Evolutionary conservation across 2,888 invertebrate genomes (phyloP), one percentile per base, ranked within the genome.

Genomic region (Aphrophora alni): DNA sequence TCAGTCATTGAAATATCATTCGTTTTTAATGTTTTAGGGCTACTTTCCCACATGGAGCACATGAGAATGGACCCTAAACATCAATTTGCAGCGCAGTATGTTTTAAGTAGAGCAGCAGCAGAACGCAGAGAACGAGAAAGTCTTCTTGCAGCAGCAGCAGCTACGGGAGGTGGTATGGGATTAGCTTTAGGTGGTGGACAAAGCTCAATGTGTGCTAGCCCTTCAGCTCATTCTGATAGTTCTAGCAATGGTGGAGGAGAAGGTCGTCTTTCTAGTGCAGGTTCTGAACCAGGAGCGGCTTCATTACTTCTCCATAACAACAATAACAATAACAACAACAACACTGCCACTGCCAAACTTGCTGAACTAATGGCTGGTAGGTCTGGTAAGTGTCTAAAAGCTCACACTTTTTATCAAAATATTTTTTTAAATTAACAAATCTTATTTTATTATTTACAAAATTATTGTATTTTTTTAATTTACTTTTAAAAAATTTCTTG

Each of bases 51-150:
- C 88, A 97, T 97, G 97, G 97, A 97, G 87, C 97, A 97, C 88
- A 97, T 97, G 97, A 92, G 97, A 87, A 97, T 97, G 97, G 97
- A 97, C 88, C 97, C 97, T 0, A 97, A 97, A 88, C 97, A 97
- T 90, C 97, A 97, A 88, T 97, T 97, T 87, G 97, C 97, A 68
- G 97, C 97, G 33, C 97, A 97, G 87, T 97, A 97, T 89, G 97
- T 97, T 70, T 90, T 97, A 44, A 95, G 95, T 80, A 90, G 97
- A 85, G 97, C 97, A 10, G 97, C 97, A 8, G 97, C 97, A 21
- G 97, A 97, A 87, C 91, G 97, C 85, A 91, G 97, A 84, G 97
- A 97, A 87, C 90, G 97, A 73, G 97, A 97, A 87, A 91, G 90
- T 51, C 89, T 94, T 78, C 90, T 97, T 78, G 88, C 88, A 10